phyloP scores from a whole-genome alignment of 2,113 vertebrate species.

The Sinocyclocheilus anshuiensis region DNA sequence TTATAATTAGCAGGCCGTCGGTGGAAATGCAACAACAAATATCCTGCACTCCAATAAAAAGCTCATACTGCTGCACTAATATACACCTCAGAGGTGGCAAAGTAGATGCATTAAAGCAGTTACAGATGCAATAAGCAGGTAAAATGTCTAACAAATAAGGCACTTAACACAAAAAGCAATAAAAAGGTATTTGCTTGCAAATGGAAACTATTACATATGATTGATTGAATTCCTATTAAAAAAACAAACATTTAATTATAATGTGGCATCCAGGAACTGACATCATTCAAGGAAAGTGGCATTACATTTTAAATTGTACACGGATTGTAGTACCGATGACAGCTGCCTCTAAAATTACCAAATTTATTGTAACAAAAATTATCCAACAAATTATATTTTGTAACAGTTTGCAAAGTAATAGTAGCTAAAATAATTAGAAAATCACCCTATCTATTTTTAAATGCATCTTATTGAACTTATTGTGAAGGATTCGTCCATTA shows the following conservation, averaged over 20 bases:
- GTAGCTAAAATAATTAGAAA: not conserved
- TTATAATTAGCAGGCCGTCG: constrained; percentile 18
- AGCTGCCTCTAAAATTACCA: not conserved
- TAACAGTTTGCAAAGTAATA: not conserved
- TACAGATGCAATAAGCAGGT: constrained; percentile 4
- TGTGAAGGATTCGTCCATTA: not conserved
- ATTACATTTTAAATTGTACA: not conserved
- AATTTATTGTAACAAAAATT: not conserved
- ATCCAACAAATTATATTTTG: not conserved
- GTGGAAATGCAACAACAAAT: constrained; percentile 23
- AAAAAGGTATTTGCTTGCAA: not conserved
- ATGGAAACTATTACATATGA: not conserved
- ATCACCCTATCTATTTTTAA: not conserved
- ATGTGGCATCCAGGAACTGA: not conserved
- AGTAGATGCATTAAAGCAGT: not conserved
- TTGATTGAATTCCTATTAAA: not conserved
- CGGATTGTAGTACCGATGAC: not conserved
- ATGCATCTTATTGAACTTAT: not conserved
- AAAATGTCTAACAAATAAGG: not conserved
- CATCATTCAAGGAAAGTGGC: not conserved
- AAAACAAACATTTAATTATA: not conserved
- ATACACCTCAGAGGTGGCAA: not conserved
- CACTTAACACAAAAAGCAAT: not conserved
- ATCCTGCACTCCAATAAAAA: not conserved
- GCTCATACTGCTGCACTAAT: not conserved